Percentiles rank a stretch among this genome's conserved stretches.
Evolutionary conservation across 2,113 vertebrate species (phyloP).

Genomic region (Megaptera novaeangliae): DNA sequence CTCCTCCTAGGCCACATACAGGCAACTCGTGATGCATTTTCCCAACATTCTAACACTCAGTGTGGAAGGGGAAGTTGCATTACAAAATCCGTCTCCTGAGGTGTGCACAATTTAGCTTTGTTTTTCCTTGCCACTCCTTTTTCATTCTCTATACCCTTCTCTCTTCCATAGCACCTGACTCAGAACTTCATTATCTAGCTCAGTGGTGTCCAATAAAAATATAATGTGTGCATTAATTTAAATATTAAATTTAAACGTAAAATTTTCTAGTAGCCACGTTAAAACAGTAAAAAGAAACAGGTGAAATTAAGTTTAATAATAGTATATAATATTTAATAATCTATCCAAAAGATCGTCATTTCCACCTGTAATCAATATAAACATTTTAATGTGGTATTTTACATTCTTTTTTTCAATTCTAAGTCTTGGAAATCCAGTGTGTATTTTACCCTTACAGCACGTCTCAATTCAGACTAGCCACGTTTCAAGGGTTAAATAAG

Average conservation of each 20-base stretch:
- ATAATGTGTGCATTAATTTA: not conserved
- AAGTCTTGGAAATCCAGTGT: not conserved
- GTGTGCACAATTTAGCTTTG: not conserved
- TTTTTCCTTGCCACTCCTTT: not conserved
- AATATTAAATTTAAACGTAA: not conserved
- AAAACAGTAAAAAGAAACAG: not conserved
- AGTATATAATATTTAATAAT: not conserved
- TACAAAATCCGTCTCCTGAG: not conserved
- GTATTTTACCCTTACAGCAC: rapidly evolving
- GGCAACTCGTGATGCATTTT: not conserved
- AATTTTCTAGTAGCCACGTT: not conserved
- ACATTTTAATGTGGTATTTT: not conserved
- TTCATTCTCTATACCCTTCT: not conserved
- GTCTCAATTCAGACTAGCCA: not conserved
- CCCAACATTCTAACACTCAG: rapidly evolving
- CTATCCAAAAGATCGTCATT: not conserved
- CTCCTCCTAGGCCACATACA: no score
- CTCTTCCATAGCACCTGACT: not conserved
- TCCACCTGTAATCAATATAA: not conserved
- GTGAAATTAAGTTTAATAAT: not conserved
- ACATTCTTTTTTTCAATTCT: not conserved
- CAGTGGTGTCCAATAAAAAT: not conserved
- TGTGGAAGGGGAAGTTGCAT: not conserved
- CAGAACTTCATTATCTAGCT: not conserved
- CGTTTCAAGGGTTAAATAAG: not conserved